These are phyloP conservation scores for Scomber japonicus DNA, from an alignment of 2,113 vertebrate genomes.

Conservation along the genomic window DNA sequence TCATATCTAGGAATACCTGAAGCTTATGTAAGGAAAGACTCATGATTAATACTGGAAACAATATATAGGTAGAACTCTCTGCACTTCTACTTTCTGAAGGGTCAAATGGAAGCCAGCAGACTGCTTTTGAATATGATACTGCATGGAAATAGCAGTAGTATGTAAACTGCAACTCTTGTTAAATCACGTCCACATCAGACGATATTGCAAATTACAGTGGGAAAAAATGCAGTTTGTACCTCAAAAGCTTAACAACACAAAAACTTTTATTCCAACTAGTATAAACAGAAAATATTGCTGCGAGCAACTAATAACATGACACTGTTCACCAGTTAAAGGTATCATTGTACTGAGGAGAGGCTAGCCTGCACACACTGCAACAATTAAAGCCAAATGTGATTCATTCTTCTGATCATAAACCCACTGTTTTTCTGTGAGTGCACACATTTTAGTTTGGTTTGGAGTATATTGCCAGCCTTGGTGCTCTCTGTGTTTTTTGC, in stretches of 20 bases:
- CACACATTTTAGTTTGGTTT: no score
- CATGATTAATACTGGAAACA: background rate
- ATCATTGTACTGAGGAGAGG: background rate
- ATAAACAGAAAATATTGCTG: background rate
- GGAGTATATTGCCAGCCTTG: no score
- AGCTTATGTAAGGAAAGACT: background rate
- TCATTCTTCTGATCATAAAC: background rate
- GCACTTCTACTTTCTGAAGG: background rate
- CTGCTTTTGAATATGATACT: no score
- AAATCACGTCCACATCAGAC: background rate
- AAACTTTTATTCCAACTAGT: background rate
- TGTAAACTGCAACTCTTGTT: background rate
- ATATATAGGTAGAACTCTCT: background rate
- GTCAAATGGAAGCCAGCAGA: no score
- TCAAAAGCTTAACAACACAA: background rate
- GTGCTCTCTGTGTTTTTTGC: no score
- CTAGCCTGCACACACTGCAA: background rate
- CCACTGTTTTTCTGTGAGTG: background rate
- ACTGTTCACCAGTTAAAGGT: background rate
- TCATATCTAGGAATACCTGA: constrained; percentile 16
- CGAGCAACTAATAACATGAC: background rate
- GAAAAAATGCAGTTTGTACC: background rate
- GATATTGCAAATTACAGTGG: no score
- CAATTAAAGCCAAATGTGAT: background rate
- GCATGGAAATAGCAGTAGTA: no score